Evolutionary conservation across 1,140 invertebrate genomes (phyloP), one percentile per base, ranked within the genome.

Genomic region (Pissodes strobi): DNA sequence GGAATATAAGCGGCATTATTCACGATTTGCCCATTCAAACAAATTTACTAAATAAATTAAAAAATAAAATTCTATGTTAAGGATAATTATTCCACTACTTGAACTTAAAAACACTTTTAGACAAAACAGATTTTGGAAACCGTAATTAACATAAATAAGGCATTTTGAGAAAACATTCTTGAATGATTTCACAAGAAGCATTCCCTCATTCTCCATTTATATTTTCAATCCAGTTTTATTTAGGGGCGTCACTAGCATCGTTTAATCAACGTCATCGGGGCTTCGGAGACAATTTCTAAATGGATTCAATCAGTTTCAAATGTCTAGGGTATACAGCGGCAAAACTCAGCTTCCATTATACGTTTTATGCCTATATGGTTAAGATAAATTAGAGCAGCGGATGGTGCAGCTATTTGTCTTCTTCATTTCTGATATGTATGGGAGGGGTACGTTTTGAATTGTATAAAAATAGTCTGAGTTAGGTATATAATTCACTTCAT

Each of bases 201-300:
- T 53, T 53, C 25, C 49, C 57, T 21, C 15, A 48, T 59, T 48
- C 56, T 51, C 58, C 22, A 23, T 51, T 51, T 51, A 61, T 55
- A 63, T 63, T 63, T 60, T 68, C 66, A 68, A 68, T 68, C 64
- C 45, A 41, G 53, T 68, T 68, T 64, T 68, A 64, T 68, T 63
- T 68, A 68, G 61, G 66, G 63, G 48, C 48, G 65, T 67, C 64
- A 49, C 23, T 18, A 25, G 51, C 58, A 48, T 49, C 63, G 64
- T 67, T 70, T 53, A 48, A 68, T 70, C 69, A 70, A 70, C 66
- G 69, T 67, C 69, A 30, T 45, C 30, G 39, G 39, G 43, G 52
- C 58, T 63, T 56, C 66, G 59, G 69, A 68, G 69, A 70, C 69
- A 70, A 70, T 70, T 66, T 70, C 66, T 60, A 68, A 70, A 70